A percentile compares a stretch with the other conserved stretches of the same genome.
Evolutionary conservation across 2,797 vertebrate genomes (phyloP).

Genomic region (Cynodonichthys magdalenae): DNA sequence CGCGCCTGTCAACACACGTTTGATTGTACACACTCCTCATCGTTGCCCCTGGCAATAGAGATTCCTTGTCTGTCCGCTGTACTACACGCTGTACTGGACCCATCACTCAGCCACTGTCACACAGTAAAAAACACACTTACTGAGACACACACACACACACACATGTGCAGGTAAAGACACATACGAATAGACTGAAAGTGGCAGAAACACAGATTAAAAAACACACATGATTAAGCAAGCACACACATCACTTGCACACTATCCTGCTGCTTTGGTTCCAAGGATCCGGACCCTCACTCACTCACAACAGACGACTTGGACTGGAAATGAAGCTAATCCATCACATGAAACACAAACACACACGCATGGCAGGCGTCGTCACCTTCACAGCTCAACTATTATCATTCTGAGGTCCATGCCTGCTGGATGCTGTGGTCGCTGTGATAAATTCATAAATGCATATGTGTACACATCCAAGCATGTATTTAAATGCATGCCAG

Average conservation of each 20-base stretch:
- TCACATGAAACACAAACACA: constrained; percentile 67
- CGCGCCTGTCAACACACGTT: constrained; percentile 78
- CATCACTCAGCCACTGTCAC: constrained; percentile 73
- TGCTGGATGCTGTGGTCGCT: constrained; percentile 65
- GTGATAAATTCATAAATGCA: constrained; percentile 60
- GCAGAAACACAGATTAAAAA: constrained; percentile 51
- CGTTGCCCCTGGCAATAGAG: constrained; percentile 67
- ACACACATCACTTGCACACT: constrained; percentile 66
- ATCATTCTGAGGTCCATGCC: constrained; percentile 68
- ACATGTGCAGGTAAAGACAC: constrained; percentile 49
- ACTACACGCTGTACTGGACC: constrained; percentile 61
- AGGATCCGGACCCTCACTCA: constrained; percentile 57
- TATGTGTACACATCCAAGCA: constrained; percentile 14
- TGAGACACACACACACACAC: constrained; percentile 41
- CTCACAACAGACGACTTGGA: constrained; percentile 73
- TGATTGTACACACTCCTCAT: constrained; percentile 81
- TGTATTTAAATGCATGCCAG: background rate
- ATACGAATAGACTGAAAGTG: constrained; percentile 50
- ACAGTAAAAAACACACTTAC: constrained; percentile 35
- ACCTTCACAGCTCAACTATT: constrained; percentile 78
- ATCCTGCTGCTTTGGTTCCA: constrained; percentile 68
- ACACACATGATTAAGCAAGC: constrained; percentile 70
- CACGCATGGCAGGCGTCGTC: constrained; percentile 53
- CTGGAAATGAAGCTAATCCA: constrained; percentile 83
- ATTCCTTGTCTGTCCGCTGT: constrained; percentile 55